Conservation (phyloP, 2,888 invertebrate species). For the Andrena hattorfiana region DNA sequence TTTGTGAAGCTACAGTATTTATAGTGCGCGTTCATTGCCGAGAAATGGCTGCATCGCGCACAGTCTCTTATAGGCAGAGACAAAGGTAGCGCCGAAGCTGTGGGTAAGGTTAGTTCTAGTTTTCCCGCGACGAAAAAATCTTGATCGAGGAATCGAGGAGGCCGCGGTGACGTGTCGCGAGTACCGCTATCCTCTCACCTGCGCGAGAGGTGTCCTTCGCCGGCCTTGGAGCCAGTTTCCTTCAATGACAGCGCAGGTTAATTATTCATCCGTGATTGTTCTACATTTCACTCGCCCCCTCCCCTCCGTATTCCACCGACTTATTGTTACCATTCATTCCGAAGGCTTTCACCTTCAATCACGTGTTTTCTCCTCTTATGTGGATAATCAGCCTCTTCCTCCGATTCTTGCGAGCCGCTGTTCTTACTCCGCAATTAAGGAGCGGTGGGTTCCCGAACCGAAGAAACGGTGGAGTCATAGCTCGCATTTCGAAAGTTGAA, state of each 20-base stretch:
- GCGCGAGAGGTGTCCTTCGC: conserved; percentile 69
- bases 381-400: too few relatives aligned
- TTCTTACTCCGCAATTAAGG: too few relatives aligned
- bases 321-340: not conserved
- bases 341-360: not conserved
- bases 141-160: conserved; percentile 53
- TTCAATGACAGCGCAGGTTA: conserved; percentile 68
- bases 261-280: conserved; percentile 66
- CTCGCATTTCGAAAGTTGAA: too few relatives aligned
- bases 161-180: conserved; percentile 65
- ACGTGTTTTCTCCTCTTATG: too few relatives aligned
- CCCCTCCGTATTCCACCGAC: not conserved
- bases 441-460: too few relatives aligned
- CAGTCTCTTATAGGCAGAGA: not conserved
- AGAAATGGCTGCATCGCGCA: not conserved
- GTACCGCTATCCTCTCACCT: conserved; percentile 78
- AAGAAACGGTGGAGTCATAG: too few relatives aligned
- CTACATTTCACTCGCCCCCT: conserved; percentile 41
- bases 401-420: too few relatives aligned
- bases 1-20: too few relatives aligned
- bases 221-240: conserved; percentile 69
- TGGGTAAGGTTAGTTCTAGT: conserved; percentile 40
- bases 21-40: too few relatives aligned
- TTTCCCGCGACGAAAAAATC: not conserved
- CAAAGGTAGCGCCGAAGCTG: conserved; percentile 14